Base-by-base conservation (phyloP, 1,140 invertebrate genomes). In the Polyergus mexicanus region DNA sequence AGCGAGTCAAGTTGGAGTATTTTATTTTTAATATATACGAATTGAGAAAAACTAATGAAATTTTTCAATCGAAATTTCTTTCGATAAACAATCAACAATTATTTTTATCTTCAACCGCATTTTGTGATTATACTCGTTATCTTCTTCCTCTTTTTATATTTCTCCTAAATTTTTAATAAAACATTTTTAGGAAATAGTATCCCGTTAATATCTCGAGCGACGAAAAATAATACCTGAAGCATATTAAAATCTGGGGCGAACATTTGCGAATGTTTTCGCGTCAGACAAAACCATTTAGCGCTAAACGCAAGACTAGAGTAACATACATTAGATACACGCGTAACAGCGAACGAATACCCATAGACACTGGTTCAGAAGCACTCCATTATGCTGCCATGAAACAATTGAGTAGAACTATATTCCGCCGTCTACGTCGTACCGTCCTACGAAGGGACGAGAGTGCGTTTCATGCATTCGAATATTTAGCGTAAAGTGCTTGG, bases 401-500 rank as follows among this genome's bases (percentile, higher is more conserved):
- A 83, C 78, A 83, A 83, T 83, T 83, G 78, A 83, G 54, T 25
- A 60, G 78, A 83, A 83, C 78, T 72, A 74, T 83, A 74, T 28
- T 83, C 44, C 68, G 78, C 38, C 78, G 78, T 35, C 38, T 81
- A 35, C 54, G 56, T 44, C 78, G 78, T 83, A 83, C 78, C 78
- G 74, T 72, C 38, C 78, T 60, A 83, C 68, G 78, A 83, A 83
- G 54, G 78, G 78, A 83, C 68, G 78, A 72, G 68, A 74, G 78
- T 83, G 68, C 78, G 78, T 83, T 83, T 60, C 78, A 83, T 83
- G 78, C 68, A 83, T 83, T 83, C 68, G 78, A 83, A 83, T 83
- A 83, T 83, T 83, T 83, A 83, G 28, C 38, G 68, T 72, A 83
- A 83, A 83, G 78, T 74, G 38, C 68, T 83, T 35, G 38, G 54